phyloP scores from a whole-genome alignment of 2,797 vertebrate species.

The Lagodon rhomboides region DNA sequence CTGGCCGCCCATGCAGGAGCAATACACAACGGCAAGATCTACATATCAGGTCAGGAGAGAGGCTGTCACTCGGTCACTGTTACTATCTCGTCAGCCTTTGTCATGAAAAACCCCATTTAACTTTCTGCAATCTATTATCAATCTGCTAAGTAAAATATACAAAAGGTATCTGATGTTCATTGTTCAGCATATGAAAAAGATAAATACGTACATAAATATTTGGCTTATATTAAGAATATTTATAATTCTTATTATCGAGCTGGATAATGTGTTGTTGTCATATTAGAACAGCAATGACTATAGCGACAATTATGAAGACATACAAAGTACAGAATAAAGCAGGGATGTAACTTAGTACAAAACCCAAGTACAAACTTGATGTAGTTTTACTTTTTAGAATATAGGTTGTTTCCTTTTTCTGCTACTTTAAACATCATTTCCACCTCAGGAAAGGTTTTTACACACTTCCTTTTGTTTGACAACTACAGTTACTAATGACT shows the following conservation, averaged over 20 bases:
- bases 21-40: conserved; percentile 98
- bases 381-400: neutral
- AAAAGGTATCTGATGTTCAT: neutral
- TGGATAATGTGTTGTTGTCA: neutral
- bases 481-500: neutral
- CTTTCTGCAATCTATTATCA: neutral
- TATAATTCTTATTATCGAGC: neutral
- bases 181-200: neutral
- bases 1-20: conserved; percentile 97
- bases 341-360: neutral
- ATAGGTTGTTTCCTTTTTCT: neutral
- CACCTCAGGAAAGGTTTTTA: neutral
- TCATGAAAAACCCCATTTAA: neutral
- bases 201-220: neutral
- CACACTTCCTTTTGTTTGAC: neutral
- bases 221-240: neutral
- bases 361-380: neutral
- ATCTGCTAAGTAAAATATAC: neutral
- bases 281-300: conserved; percentile 3
- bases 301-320: neutral
- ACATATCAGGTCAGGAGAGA: conserved; percentile 95
- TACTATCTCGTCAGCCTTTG: neutral
- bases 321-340: neutral
- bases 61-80: neutral
- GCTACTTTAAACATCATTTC: neutral